phyloP scores from a whole-genome alignment of 2,888 invertebrate species.

The Synergus umbraculus region DNA sequence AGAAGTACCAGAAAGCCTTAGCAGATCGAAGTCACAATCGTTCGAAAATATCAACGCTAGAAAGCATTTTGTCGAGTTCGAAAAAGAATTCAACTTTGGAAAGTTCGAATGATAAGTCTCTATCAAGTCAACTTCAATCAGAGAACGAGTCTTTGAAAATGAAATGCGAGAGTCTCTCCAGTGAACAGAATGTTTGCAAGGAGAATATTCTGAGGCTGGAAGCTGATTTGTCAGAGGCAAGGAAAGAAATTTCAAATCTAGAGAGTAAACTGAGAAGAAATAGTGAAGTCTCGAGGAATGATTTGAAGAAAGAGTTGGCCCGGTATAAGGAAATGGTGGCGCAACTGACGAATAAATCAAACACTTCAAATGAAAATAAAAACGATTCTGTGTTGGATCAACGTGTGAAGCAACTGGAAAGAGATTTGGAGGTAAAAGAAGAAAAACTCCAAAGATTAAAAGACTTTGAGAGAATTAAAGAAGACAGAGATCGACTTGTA shows the following conservation, averaged over 20 bases:
- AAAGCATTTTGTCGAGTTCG: slow-evolving; percentile 58
- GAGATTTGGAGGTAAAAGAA: slow-evolving; percentile 65
- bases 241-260: slow-evolving; percentile 68
- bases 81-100: slow-evolving; percentile 58
- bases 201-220: slow-evolving; percentile 76
- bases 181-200: slow-evolving; percentile 68
- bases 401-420: slow-evolving; percentile 66
- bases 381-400: slow-evolving; percentile 60
- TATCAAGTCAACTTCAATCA: slow-evolving; percentile 62
- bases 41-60: slow-evolving; percentile 60
- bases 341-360: slow-evolving; percentile 60
- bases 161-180: slow-evolving; percentile 64
- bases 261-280: slow-evolving; percentile 69
- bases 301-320: slow-evolving; percentile 64
- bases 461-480: slow-evolving; percentile 74
- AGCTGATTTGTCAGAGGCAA: slow-evolving; percentile 55
- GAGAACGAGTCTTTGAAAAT: slow-evolving; percentile 66
- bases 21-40: slow-evolving; percentile 62
- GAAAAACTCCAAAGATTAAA: slow-evolving; percentile 63
- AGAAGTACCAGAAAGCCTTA: slow-evolving; percentile 64
- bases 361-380: slow-evolving; percentile 55
- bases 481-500: slow-evolving; percentile 81
- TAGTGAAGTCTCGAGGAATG: slow-evolving; percentile 55
- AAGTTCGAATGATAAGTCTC: slow-evolving; percentile 57
- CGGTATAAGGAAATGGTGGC: slow-evolving; percentile 64